These are phyloP conservation scores for Neoascia interrupta DNA, from an alignment of 2,888 invertebrate species.

Conservation along the genomic window DNA sequence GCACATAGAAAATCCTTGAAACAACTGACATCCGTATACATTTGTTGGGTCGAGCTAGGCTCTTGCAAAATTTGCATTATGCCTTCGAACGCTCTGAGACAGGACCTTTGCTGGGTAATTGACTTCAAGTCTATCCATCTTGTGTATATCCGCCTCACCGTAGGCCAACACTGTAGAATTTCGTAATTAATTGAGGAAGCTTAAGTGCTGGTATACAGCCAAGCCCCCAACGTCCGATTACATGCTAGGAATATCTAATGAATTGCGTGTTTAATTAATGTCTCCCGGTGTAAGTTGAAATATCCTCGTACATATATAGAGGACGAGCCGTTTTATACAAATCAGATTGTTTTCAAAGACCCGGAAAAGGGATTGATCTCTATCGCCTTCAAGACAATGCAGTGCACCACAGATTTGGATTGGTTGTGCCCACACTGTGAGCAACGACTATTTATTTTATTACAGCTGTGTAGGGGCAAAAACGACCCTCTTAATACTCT, in stretches of 20 bases:
- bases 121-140: conserved; percentile 67
- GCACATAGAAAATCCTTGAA: conserved; percentile 52
- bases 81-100: conserved; percentile 19
- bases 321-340: too few relatives aligned
- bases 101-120: conserved; percentile 64
- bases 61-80: conserved; percentile 60
- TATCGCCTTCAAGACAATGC: too few relatives aligned
- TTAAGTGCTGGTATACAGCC: conserved; percentile 64
- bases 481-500: conserved; percentile 1
- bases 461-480: conserved; percentile 1
- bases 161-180: conserved; percentile 42
- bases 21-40: conserved; percentile 25
- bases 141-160: not conserved
- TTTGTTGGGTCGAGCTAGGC: conserved; percentile 1
- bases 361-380: too few relatives aligned
- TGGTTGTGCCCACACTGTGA: not conserved
- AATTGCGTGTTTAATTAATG: conserved; percentile 89
- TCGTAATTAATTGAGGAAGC: conserved; percentile 72
- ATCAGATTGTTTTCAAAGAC: too few relatives aligned
- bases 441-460: too few relatives aligned
- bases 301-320: too few relatives aligned
- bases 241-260: conserved; percentile 81
- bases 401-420: too few relatives aligned
- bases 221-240: conserved; percentile 71
- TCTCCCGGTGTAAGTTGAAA: conserved; percentile 71